Evolutionary conservation across 2,113 vertebrate genomes (phyloP), one percentile per base, ranked within the genome.

Genomic region (Telmatochromis sp.): DNA sequence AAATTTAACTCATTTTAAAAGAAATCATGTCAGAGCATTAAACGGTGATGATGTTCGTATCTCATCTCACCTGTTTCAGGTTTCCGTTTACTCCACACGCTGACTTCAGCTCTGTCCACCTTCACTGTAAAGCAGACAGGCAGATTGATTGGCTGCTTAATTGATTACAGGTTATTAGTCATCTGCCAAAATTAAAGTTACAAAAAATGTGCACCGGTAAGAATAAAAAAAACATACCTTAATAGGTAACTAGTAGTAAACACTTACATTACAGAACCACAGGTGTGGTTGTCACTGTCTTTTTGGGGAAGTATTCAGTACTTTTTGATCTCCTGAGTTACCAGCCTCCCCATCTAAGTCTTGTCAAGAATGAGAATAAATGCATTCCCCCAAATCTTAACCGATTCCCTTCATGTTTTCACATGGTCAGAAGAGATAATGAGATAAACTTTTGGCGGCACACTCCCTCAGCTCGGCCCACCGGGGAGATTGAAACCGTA

Each of bases 41-140:
- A 75, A 3, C 42, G 1, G 4, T 17, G 13, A 45, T 9, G 23
- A 14, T 3, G 35, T 5, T 13, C 28, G 1, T 14, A 65, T 23
- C 3, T 4, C 42, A 42, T 60, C 89, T 94, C 63, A 96, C 96
- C 95, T 86, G 86, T 68, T 58, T 88, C 87, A 19, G 95, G 89
- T 2, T 94, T 94, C 15, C 94, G 86, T 65, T 93, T 85, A 23
- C 92, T 95, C 96, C 96, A 96, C 55, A 96, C 94, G 12, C 95
- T 96, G 73, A 87, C 91, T 5, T 65, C 78, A 31, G 83, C 40
- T 78, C 55, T 75, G 54, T 90, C 78, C 73, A 91, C 86, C 58
- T 35, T 88, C 79, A 80, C 96, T 97, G 88, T 54, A 81, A 93
- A 68, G 93, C 89, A 89, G 15, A 90, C n/a, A 73, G 4, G 87